These are phyloP conservation scores for Vireo altiloquus DNA, from an alignment of 2,113 vertebrate genomes.

Conservation along the genomic window DNA sequence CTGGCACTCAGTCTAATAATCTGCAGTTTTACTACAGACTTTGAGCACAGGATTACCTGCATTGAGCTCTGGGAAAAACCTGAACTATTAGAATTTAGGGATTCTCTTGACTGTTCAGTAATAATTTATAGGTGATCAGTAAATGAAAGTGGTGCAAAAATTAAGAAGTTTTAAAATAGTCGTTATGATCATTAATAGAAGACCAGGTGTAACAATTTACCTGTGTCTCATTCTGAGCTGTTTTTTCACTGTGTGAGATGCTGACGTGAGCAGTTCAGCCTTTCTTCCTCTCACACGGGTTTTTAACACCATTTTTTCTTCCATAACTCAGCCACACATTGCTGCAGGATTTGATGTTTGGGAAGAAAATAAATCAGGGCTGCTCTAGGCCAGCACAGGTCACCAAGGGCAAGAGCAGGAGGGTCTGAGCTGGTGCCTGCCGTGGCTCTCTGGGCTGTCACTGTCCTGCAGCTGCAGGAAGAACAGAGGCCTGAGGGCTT, in stretches of 20 bases:
- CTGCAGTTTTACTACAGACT: not conserved
- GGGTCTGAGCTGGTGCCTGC: not conserved
- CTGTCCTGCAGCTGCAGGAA: not conserved
- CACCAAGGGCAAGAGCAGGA: not conserved
- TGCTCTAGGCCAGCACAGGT: not conserved
- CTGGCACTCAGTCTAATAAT: not conserved
- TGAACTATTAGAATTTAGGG: not conserved
- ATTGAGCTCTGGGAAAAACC: not conserved
- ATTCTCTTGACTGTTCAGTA: not conserved
- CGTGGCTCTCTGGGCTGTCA: rapidly evolving
- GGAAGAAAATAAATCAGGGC: not conserved
- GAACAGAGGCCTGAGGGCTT: not conserved
- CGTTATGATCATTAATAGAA: not conserved
- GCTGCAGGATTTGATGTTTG: not conserved
- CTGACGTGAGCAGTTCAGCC: not conserved
- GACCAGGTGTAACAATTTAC: not conserved
- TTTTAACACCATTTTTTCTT: not conserved
- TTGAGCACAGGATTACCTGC: not conserved
- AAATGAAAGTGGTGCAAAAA: not conserved
- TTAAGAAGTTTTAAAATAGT: not conserved
- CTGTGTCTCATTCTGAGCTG: not conserved
- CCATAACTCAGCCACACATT: not conserved
- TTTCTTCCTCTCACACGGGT: not conserved
- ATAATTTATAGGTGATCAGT: not conserved
- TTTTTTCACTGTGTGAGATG: not conserved